Conservation (phyloP, 1,140 invertebrate genomes). For the Venturia canescens region DNA sequence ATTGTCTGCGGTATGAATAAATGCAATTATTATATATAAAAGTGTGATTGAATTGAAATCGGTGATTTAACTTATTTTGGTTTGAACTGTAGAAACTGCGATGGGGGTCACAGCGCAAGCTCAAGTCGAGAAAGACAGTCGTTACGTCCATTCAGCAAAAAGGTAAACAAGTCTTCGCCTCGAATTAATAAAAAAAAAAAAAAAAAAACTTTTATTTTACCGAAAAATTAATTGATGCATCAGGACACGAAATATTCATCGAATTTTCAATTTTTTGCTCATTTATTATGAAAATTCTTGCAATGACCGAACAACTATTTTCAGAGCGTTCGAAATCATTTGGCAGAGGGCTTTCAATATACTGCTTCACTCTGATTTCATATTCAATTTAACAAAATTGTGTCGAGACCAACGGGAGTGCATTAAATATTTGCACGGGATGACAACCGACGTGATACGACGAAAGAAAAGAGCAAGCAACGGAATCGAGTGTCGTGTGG, state of each 20-base stretch:
- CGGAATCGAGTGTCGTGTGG: background rate
- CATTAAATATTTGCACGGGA: constrained; percentile 79
- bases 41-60: too few relatives aligned
- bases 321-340: constrained; percentile 67
- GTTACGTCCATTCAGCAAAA: constrained; percentile 81
- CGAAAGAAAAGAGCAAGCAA: constrained; percentile 41
- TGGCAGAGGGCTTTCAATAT: constrained; percentile 76
- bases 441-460: constrained; percentile 79
- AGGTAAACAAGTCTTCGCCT: constrained; percentile 68
- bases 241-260: too few relatives aligned
- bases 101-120: constrained; percentile 83
- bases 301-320: constrained; percentile 36
- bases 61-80: too few relatives aligned
- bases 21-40: too few relatives aligned
- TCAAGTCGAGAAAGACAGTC: constrained; percentile 78
- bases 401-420: constrained; percentile 75
- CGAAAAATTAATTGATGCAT: too few relatives aligned
- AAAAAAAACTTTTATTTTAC: constrained; percentile 7
- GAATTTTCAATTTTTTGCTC: too few relatives aligned
- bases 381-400: constrained; percentile 76
- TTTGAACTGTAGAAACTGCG: constrained; percentile 80
- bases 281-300: background rate
- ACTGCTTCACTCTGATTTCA: constrained; percentile 77
- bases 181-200: background rate
- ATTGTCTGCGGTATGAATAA: constrained; percentile 83